These are phyloP conservation scores for Colossoma macropomum DNA, from an alignment of 2,113 vertebrate genomes.

Conservation along the genomic window DNA sequence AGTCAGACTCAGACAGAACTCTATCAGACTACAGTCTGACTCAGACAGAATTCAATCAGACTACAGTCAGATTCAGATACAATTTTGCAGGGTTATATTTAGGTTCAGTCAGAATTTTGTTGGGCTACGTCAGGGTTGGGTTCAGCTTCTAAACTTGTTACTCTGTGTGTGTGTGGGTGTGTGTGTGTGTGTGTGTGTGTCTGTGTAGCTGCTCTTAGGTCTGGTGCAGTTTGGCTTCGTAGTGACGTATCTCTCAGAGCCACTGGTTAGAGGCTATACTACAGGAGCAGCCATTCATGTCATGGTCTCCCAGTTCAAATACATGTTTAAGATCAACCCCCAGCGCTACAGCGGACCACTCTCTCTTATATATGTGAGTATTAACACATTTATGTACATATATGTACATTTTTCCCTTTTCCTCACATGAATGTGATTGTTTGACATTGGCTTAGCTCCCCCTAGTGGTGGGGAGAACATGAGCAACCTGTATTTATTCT, in stretches of 20 bases:
- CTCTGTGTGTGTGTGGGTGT: constrained; percentile 1
- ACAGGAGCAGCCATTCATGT: constrained; percentile 90
- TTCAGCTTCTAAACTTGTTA: neutral
- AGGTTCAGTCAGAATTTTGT: too few species aligned
- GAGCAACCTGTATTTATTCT: neutral
- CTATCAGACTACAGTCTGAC: too few species aligned
- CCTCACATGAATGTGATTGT: too few species aligned
- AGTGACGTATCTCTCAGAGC: constrained; percentile 95
- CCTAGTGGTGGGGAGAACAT: neutral
- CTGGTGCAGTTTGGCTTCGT: constrained; percentile 92
- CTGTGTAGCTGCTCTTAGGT: constrained; percentile 86
- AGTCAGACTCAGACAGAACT: too few species aligned
- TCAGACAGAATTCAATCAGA: too few species aligned
- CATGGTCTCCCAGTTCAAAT: constrained; percentile 92
- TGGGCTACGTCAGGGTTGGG: too few species aligned
- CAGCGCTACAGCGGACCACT: constrained; percentile 79
- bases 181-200: constrained; percentile 25
- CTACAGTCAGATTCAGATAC: too few species aligned
- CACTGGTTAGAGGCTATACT: constrained; percentile 91
- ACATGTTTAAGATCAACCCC: constrained; percentile 84
- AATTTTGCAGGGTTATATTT: too few species aligned
- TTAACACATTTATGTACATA: neutral
- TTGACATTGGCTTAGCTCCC: neutral
- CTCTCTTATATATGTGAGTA: constrained; percentile 86
- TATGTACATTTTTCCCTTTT: too few species aligned